Base-by-base conservation (phyloP, 2,797 vertebrate genomes). In the Macroramphosus scolopax region DNA sequence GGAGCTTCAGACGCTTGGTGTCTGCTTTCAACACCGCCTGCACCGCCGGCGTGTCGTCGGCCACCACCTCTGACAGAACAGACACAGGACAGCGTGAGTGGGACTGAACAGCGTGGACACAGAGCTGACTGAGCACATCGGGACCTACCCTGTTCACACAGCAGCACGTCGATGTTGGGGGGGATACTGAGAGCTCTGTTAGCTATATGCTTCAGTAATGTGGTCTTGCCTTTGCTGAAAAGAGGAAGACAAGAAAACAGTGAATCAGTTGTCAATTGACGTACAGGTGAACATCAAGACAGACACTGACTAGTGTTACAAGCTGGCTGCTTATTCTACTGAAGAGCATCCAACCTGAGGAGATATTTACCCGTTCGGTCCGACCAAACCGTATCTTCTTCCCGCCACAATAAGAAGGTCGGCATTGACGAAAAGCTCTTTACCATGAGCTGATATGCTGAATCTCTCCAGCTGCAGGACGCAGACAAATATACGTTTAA, bases 381-480 rank as follows among this genome's bases (percentile, higher is more conserved):
- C 95, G 18, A 97, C 95, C n/a, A 97, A 87, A 77, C 95, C 95
- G 0, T 97, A 96, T 56, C 94, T 88, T 39, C 95, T 89, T 36
- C 94, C 92, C 0, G 94, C 93, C 12, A 97, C 95, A 1, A 97
- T 91, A 58, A 93, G 88, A 14, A 97, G 89, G 66, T 97, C 95
- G 1, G 94, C 94, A 0, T 96, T 96, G 66, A 97, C 86, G 3
- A 95, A 97, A 2, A 97, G 82, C 72, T 97, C 94, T 65, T 96
- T 96, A 29, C 95, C 95, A 0, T 97, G 95, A 41, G 95, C 95
- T 0, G 95, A 97, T 71, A 97, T 97, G 81, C 95, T 97, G 82
- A 97, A 97, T 54, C 90, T 92, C 63, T 96, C 95, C 81, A 97
- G 77, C 95, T 96, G 54, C n/a, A 56, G 38, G 7, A 40, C 12